Conservation (phyloP, 2,113 vertebrate genomes). For the Herpailurus yagouaroundi region DNA sequence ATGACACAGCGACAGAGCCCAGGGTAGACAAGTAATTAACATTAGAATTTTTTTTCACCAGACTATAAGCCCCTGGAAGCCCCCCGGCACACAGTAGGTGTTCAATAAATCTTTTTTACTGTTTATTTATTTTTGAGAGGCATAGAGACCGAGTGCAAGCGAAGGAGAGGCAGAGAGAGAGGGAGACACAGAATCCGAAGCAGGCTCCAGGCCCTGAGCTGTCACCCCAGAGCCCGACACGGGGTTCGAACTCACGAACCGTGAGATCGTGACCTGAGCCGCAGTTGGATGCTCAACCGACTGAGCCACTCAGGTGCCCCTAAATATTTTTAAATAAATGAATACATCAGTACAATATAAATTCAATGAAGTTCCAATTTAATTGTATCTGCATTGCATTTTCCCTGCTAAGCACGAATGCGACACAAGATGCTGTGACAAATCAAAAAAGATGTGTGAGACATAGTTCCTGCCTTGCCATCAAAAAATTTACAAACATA, state of each 20-base stretch:
- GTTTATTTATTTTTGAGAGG: too few relatives aligned
- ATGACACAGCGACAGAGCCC: neutral
- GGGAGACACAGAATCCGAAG: too few relatives aligned
- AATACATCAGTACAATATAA: neutral
- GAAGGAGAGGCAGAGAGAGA: too few relatives aligned
- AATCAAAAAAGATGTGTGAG: neutral
- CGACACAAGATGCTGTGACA: neutral
- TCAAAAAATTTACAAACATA: neutral
- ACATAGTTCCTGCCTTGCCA: neutral
- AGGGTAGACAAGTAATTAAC: neutral
- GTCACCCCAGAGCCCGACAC: too few relatives aligned
- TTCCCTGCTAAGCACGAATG: neutral
- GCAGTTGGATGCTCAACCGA: too few relatives aligned
- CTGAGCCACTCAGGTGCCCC: too few relatives aligned
- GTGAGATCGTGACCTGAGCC: too few relatives aligned
- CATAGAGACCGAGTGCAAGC: too few relatives aligned
- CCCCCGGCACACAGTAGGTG: neutral
- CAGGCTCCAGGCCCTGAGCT: too few relatives aligned
- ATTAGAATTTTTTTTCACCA: neutral
- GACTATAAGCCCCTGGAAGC: neutral
- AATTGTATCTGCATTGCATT: neutral
- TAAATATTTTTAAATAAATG: neutral
- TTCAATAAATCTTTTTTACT: neutral
- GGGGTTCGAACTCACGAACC: too few relatives aligned
- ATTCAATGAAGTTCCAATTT: neutral